phyloP scores from a whole-genome alignment of 2,888 invertebrate species.

The Amphipoea oculea region DNA sequence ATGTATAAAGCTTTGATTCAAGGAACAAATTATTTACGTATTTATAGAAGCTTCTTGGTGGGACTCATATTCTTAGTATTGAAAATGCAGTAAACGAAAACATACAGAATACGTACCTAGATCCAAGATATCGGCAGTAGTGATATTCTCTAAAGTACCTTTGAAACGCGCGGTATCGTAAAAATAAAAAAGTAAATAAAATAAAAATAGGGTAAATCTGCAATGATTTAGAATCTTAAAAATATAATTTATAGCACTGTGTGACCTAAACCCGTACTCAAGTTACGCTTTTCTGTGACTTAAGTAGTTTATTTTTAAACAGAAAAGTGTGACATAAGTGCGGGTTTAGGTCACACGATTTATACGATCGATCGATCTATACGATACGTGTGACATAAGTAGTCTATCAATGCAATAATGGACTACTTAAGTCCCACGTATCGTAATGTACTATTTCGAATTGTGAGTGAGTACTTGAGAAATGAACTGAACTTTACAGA shows the following conservation, averaged over 20 bases:
- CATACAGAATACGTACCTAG: background rate
- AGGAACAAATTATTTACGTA: conserved; percentile 52
- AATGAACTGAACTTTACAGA: conserved; percentile 11
- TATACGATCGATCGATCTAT: background rate
- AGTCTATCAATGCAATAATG: background rate
- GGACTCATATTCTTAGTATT: conserved; percentile 6
- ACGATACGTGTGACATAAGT: background rate
- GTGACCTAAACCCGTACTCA: no score
- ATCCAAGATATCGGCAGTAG: background rate
- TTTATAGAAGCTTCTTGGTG: conserved; percentile 6
- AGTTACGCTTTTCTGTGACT: background rate
- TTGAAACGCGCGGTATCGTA: background rate
- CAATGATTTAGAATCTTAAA: background rate
- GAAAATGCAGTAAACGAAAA: background rate
- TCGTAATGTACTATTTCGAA: background rate
- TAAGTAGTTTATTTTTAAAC: background rate
- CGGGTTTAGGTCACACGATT: background rate
- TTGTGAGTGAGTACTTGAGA: background rate
- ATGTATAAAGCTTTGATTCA: conserved; percentile 55
- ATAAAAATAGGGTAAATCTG: background rate
- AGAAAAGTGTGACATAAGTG: background rate
- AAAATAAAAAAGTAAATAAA: no score
- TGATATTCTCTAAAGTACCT: background rate
- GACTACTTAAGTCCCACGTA: background rate
- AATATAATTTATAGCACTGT: background rate